Conservation (phyloP, 2,113 vertebrate species). For the Emydura subglobosa region DNA sequence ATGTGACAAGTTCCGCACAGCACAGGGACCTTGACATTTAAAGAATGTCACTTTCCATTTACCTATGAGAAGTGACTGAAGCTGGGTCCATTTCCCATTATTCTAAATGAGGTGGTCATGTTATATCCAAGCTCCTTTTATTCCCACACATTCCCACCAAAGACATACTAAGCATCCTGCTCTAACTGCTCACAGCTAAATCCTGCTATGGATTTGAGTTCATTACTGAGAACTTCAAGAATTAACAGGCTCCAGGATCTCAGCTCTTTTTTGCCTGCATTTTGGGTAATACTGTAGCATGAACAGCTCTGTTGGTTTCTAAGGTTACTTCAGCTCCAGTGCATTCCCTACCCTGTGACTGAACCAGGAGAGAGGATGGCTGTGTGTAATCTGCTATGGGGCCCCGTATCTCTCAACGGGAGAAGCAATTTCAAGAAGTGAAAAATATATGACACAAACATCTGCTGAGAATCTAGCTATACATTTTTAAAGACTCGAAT, state of each 20-base stretch:
- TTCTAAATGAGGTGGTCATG: neutral
- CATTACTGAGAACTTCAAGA: neutral
- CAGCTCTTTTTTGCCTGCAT: neutral
- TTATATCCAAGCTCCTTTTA: neutral
- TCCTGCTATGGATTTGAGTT: neutral
- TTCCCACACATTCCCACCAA: neutral
- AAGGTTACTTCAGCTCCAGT: neutral
- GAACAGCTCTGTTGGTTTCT: neutral
- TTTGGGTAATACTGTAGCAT: neutral
- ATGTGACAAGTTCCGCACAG: neutral
- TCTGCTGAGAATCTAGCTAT: neutral
- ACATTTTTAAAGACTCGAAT: neutral
- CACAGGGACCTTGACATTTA: neutral
- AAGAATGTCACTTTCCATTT: neutral
- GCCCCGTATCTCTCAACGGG: neutral
- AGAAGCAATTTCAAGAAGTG: neutral
- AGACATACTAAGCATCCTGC: neutral
- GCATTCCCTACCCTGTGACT: neutral
- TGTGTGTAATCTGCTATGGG: neutral
- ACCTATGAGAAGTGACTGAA: neutral
- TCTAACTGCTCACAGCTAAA: neutral
- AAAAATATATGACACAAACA: neutral
- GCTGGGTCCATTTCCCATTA: neutral
- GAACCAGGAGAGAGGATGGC: rapidly evolving
- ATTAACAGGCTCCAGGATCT: neutral